These are phyloP conservation scores for Margarornis squamiger DNA, from an alignment of 2,797 vertebrate species.

Conservation along the genomic window DNA sequence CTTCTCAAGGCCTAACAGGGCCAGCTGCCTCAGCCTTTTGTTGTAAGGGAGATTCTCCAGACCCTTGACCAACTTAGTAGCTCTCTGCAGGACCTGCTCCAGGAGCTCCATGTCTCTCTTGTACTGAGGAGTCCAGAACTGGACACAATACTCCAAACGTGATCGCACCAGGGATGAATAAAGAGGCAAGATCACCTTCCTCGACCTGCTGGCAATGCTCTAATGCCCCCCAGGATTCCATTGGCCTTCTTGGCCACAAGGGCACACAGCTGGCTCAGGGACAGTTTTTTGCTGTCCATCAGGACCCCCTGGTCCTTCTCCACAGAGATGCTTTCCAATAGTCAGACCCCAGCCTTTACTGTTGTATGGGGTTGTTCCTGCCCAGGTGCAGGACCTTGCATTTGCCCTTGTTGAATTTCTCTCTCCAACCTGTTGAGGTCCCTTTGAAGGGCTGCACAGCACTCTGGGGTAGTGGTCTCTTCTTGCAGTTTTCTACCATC, in stretches of 20 bases:
- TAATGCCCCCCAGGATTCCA: too few species aligned
- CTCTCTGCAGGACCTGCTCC: neutral
- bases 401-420: neutral
- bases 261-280: too few species aligned
- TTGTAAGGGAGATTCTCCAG: neutral
- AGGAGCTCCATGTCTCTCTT: neutral
- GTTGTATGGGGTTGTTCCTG: neutral
- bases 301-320: neutral
- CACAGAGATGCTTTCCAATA: neutral
- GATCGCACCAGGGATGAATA: neutral
- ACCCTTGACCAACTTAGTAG: too few species aligned
- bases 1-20: neutral
- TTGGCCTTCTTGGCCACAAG: too few species aligned
- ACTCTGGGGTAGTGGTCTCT: fast-evolving
- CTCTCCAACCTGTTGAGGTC: neutral
- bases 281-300: too few species aligned
- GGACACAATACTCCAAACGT: neutral
- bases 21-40: neutral
- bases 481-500: neutral
- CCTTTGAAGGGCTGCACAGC: neutral
- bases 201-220: neutral
- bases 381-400: neutral
- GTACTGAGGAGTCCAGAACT: neutral
- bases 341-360: neutral
- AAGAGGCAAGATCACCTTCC: neutral